Percentiles rank a stretch among this genome's conserved stretches.
Evolutionary conservation across 2,797 vertebrate genomes (phyloP).

Genomic region (Chelonia mydas): DNA sequence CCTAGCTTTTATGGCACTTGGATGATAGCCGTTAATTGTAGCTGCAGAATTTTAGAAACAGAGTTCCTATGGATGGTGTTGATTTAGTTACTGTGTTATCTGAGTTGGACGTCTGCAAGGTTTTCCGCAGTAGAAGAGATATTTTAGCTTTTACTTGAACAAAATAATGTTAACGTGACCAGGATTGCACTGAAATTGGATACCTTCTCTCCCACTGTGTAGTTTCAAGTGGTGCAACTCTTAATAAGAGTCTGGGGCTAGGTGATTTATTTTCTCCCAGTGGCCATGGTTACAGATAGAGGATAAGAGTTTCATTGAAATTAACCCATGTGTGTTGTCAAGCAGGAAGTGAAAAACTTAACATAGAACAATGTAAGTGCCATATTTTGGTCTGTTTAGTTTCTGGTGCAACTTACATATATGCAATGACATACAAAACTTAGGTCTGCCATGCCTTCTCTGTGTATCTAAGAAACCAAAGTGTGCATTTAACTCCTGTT

Average conservation of each 20-base stretch:
- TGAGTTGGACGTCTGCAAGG: slow-evolving; percentile 36
- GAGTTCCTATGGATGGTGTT: background rate
- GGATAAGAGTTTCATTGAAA: slow-evolving; percentile 56
- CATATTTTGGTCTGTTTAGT: background rate
- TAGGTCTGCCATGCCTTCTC: background rate
- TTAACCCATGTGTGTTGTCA: slow-evolving; percentile 64
- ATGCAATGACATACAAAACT: background rate
- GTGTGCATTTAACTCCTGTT: background rate
- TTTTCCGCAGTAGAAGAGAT: slow-evolving; percentile 11
- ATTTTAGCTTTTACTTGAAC: slow-evolving; percentile 58
- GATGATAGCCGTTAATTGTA: slow-evolving; percentile 35
- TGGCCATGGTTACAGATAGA: slow-evolving; percentile 62
- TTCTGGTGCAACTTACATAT: background rate
- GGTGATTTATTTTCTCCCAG: slow-evolving; percentile 75
- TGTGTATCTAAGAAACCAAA: background rate
- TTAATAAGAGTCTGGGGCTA: slow-evolving; percentile 73
- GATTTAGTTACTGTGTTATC: background rate
- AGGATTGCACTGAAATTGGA: slow-evolving; percentile 68
- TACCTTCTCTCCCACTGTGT: slow-evolving; percentile 55
- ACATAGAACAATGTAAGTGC: background rate
- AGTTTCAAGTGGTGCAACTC: slow-evolving; percentile 70
- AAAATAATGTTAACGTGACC: slow-evolving; percentile 50
- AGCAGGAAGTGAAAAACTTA: background rate
- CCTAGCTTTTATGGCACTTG: background rate
- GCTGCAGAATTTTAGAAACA: background rate